These are phyloP conservation scores for Melanotaenia boesemani DNA, from an alignment of 2,797 vertebrate genomes.

Conservation along the genomic window DNA sequence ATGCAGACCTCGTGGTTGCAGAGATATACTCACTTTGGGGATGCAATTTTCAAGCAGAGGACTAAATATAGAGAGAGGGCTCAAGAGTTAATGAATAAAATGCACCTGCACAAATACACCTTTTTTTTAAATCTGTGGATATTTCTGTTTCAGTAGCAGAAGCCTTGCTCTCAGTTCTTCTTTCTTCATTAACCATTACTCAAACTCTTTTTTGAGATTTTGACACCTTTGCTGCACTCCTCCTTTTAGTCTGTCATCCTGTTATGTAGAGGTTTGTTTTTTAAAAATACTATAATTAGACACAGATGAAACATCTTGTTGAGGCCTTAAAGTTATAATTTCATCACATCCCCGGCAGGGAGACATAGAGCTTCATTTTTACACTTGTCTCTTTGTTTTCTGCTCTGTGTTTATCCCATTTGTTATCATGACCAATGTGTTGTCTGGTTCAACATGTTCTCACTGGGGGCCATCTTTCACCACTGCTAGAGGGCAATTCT, in stretches of 20 bases:
- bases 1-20: too few species aligned
- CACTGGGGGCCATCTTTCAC: constrained; percentile 5
- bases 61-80: too few species aligned
- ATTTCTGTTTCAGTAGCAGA: not conserved
- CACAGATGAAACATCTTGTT: constrained; percentile 3
- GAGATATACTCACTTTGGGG: too few species aligned
- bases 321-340: not conserved
- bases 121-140: not conserved
- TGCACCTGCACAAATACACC: too few species aligned
- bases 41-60: too few species aligned
- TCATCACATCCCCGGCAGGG: constrained; percentile 5
- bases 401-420: constrained; percentile 15
- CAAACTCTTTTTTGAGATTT: too few species aligned
- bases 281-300: constrained; percentile 2
- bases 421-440: constrained; percentile 21
- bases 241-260: not conserved
- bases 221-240: too few species aligned
- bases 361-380: constrained; percentile 4
- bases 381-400: not conserved
- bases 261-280: not conserved
- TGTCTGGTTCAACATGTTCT: constrained; percentile 31
- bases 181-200: not conserved
- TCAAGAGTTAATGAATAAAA: not conserved
- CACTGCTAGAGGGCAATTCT: constrained; percentile 15
- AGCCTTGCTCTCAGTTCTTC: not conserved